Evolutionary conservation across 2,888 invertebrate genomes (phyloP), one percentile per base, ranked within the genome.

Genomic region (Anorthoa munda): DNA sequence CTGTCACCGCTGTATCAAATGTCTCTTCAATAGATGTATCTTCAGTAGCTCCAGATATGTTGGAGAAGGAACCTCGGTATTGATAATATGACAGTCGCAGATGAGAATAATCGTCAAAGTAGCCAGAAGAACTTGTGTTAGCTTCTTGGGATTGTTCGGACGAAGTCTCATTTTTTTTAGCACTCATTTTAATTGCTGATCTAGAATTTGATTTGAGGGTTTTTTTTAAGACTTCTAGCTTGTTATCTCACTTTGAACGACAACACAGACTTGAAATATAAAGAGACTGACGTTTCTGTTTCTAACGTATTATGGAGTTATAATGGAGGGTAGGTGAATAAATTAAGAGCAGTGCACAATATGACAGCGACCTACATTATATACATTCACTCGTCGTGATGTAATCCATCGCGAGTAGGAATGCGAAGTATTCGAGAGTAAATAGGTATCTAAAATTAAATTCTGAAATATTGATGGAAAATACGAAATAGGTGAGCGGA

Each of bases 21-120:
- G 75, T 76, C 48, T 77, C 75, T 59, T 75, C 72, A n/a, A 21
- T 45, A 13, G 51, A 80, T 0, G 59, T 65, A 21, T 50, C 61
- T 72, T 31, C 60, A 46, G 60, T 60, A 45, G 64, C 67, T 53
- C n/a, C 53, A 18, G 67, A 39, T 18, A 67, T 53, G 12, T 60
- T 46, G 1, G 53, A 58, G 45, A 79, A 4, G 11, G 18, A 45
- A 21, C n/a, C 61, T 46, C 81, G 65, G 26, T 85, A 55, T 75
- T 89, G 91, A 80, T 94, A 93, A 79, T 93, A 94, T 2, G 93
- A 94, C 12, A 93, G 82, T 60, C 93, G 87, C 4, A 94, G 90
- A 56, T 94, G 93, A 4, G 93, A 94, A 77, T 92, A 92, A 77
- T 94, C 93, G 72, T 94, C 93, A 69, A 94, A 92, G 77, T 87